Percentiles rank a stretch among this genome's conserved stretches.
Evolutionary conservation across 2,888 invertebrate species (phyloP).

Genomic region (Thymelicus lineola): DNA sequence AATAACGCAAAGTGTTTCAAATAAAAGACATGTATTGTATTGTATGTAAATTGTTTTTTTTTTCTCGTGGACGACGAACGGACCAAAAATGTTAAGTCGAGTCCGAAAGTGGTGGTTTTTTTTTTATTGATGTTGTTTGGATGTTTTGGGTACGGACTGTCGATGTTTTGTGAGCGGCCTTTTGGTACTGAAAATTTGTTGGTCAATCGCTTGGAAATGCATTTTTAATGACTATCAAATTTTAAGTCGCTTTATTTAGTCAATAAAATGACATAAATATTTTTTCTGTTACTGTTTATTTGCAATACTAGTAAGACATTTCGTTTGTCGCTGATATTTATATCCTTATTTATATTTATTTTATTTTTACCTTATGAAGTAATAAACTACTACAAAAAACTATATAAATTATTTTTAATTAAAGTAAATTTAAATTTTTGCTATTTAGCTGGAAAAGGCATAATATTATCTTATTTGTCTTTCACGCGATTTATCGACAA

Average conservation of each 20-base stretch:
- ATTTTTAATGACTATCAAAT: background rate
- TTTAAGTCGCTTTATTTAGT: too few species aligned
- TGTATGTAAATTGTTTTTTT: slow-evolving; percentile 61
- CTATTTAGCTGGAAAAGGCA: too few species aligned
- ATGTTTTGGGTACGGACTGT: background rate
- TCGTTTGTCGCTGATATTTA: too few species aligned
- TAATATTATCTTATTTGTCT: too few species aligned
- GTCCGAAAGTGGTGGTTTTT: slow-evolving; percentile 51
- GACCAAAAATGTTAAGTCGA: slow-evolving; percentile 72
- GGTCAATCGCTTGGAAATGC: slow-evolving; percentile 2
- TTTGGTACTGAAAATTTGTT: background rate
- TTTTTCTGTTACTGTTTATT: too few species aligned
- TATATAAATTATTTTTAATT: too few species aligned
- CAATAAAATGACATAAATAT: too few species aligned
- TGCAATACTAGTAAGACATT: too few species aligned
- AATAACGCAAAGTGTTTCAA: slow-evolving; percentile 50
- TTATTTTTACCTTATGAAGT: too few species aligned
- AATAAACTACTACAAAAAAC: too few species aligned
- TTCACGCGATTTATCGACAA: slow-evolving; percentile 18
- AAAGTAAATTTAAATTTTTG: too few species aligned
- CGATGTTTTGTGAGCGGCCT: slow-evolving; percentile 11
- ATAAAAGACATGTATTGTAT: slow-evolving; percentile 63
- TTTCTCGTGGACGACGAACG: slow-evolving; percentile 67
- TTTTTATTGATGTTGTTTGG: slow-evolving; percentile 15
- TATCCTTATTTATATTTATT: too few species aligned